Evolutionary conservation across 2,888 invertebrate species (phyloP).

Genomic region (Tolmerus cingulatus): DNA sequence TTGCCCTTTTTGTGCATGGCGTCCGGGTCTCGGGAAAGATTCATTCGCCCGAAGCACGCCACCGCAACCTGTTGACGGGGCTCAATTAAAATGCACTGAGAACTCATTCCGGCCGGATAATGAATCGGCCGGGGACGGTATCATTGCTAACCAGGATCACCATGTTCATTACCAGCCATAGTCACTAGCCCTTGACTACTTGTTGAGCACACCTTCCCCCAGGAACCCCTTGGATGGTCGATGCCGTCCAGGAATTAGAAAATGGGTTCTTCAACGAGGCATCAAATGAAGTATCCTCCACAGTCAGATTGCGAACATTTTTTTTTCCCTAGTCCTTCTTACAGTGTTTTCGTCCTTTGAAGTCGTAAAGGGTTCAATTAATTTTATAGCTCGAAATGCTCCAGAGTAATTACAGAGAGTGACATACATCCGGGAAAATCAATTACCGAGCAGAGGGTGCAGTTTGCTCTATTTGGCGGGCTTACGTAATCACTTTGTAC

Average conservation of each 20-base stretch:
- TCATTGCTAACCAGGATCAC: not conserved
- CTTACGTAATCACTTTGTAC: not conserved
- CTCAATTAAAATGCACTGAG: constrained; percentile 9
- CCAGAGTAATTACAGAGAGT: not conserved
- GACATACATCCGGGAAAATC: not conserved
- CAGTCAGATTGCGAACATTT: not conserved
- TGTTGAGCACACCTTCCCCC: not conserved
- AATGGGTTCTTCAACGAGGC: not conserved
- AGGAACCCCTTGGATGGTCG: not conserved
- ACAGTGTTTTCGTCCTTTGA: not conserved
- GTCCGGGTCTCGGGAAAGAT: not conserved
- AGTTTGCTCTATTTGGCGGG: not conserved
- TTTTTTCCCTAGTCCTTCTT: not conserved
- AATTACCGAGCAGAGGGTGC: not conserved
- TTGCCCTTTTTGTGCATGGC: not conserved
- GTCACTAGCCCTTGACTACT: not conserved
- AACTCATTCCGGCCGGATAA: constrained; percentile 12
- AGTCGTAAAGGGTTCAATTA: not conserved
- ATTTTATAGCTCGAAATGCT: not conserved
- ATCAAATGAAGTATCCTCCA: not conserved
- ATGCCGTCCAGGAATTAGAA: not conserved
- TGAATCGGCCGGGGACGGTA: not conserved
- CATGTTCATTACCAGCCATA: not conserved
- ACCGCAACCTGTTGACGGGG: constrained; percentile 21
- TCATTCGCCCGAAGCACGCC: constrained; percentile 12